These are phyloP conservation scores for Chloebia gouldiae DNA, from an alignment of 2,113 vertebrate species.

Conservation along the genomic window DNA sequence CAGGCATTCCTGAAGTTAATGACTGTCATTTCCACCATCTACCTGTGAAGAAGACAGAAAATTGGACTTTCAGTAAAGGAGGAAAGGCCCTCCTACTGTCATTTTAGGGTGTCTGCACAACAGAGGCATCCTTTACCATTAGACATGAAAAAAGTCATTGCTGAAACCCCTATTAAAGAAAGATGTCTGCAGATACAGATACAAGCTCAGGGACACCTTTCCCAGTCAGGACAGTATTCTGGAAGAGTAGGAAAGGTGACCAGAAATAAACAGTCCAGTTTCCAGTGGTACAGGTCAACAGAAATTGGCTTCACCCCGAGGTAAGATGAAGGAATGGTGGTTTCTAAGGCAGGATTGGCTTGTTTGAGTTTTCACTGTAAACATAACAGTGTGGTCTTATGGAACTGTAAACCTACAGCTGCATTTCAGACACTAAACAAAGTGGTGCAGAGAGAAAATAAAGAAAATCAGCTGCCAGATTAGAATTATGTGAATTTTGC, in stretches of 20 bases:
- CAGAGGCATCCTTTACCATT: background rate
- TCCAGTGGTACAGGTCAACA: background rate
- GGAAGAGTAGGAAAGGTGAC: background rate
- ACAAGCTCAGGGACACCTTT: background rate
- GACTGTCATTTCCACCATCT: background rate
- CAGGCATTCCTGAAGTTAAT: background rate
- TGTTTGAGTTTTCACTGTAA: background rate
- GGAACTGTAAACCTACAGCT: background rate
- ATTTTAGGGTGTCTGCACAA: background rate
- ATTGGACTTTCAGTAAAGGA: background rate
- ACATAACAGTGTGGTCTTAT: background rate
- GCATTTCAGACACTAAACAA: background rate
- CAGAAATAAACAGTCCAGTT: background rate
- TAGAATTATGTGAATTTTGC: slow-evolving; percentile 15
- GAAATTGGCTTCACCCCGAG: background rate
- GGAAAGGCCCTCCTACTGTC: background rate
- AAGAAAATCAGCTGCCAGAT: background rate
- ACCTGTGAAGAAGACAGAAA: background rate
- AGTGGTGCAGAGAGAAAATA: background rate
- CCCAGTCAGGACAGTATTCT: background rate
- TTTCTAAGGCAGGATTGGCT: background rate
- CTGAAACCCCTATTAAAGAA: background rate
- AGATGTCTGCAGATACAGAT: background rate
- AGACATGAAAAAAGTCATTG: background rate
- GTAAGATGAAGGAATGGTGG: background rate